Evolutionary conservation across 2,113 vertebrate species (phyloP), one percentile per base, ranked within the genome.

Genomic region (Mormyrus iriodes): DNA sequence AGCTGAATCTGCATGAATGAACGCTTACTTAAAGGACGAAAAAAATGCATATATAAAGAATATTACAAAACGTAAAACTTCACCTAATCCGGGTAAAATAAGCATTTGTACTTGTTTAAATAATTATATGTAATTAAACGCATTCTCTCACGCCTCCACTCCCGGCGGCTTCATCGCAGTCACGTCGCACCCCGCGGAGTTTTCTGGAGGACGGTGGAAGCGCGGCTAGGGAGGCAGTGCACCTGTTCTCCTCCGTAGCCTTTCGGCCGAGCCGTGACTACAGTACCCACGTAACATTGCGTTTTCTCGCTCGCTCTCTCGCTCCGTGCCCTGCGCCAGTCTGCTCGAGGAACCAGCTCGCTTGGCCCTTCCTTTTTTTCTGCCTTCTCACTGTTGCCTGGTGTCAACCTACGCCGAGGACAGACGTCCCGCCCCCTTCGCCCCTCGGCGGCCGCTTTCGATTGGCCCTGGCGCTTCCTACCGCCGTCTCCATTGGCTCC

Each of bases 361-460:
- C 92, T 93, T 93, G 93, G 94, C 93, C 93, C 91, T 92, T 89
- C 86, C 88, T 88, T 90, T 87, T 94, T 92, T 92, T 94, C 94
- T 95, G 93, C 94, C 94, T 95, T 92, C 93, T 92, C 95, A 91
- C 93, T 93, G 93, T 94, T 93, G 95, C 94, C 94, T 95, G 93
- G 95, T 95, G 95, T 95, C 96, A 95, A 95, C 95, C 95, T 96
- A 94, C 95, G 91, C 94, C 94, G 94, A 93, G 93, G 93, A 95
- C 94, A 94, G 93, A 94, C 92, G 93, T 93, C 95, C 95, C 95
- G 94, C 95, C 95, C 93, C 93, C 94, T 93, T 92, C 82, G 69
- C 91, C 90, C 92, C 88, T 86, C 86, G 92, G 92, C 92, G 95
- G 94, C 94, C 92, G 94, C 91, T 94, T 95, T 93, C 92, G 94